A percentile compares a stretch with the other conserved stretches of the same genome.
Evolutionary conservation across 2,113 vertebrate species (phyloP).

Genomic region (Apistogramma diplotaenia): DNA sequence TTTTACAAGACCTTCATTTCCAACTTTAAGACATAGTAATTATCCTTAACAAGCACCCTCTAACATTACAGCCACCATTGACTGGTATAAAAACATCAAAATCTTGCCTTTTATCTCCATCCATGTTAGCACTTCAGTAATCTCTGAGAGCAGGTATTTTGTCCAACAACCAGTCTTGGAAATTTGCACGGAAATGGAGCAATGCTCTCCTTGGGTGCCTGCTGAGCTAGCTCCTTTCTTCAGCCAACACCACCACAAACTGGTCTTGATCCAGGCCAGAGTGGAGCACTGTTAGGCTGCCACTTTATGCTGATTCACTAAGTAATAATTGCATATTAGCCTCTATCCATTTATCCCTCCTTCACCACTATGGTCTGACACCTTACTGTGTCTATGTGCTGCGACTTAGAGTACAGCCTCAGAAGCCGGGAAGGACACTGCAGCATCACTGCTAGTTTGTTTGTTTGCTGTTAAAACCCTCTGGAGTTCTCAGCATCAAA

Average conservation of each 20-base stretch:
- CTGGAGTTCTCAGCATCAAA: background rate
- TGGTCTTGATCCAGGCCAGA: constrained; percentile 62
- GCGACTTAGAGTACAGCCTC: constrained; percentile 16
- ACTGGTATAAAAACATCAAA: constrained; percentile 45
- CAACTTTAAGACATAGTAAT: constrained; percentile 33
- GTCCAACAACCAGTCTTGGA: constrained; percentile 27
- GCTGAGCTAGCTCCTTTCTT: constrained; percentile 55
- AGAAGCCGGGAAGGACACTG: constrained; percentile 7
- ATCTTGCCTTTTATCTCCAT: constrained; percentile 15
- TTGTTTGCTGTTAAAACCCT: background rate
- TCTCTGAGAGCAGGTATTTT: background rate
- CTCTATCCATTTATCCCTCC: constrained; percentile 37
- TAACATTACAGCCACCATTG: constrained; percentile 35
- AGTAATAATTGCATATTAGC: constrained; percentile 69
- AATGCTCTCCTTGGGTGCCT: constrained; percentile 29
- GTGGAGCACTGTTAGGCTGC: constrained; percentile 30
- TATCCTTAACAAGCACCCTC: constrained; percentile 39
- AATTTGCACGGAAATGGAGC: constrained; percentile 12
- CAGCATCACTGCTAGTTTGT: constrained; percentile 1
- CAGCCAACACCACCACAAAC: constrained; percentile 56
- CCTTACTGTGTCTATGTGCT: constrained; percentile 28
- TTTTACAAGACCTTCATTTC: constrained; percentile 21
- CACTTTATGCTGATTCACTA: constrained; percentile 74
- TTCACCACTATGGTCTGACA: constrained; percentile 28
- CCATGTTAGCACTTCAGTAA: constrained; percentile 33